Percentiles rank a stretch among this genome's conserved stretches.
Evolutionary conservation across 2,113 vertebrate genomes (phyloP).

Genomic region (Sphyrna mokarran): DNA sequence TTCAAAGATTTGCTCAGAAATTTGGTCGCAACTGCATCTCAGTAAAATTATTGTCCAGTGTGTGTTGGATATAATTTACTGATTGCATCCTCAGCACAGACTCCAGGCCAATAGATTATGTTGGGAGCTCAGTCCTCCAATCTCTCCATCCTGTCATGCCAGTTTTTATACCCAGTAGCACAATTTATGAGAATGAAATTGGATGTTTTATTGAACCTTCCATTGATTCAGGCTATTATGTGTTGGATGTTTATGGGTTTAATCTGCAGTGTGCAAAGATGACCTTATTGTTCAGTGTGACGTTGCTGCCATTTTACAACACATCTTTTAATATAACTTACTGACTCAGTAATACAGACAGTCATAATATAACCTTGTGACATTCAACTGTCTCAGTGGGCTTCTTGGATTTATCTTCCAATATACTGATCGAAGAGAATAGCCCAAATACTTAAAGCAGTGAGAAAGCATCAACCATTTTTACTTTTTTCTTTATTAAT

Average conservation of each 20-base stretch:
- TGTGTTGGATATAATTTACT: not conserved
- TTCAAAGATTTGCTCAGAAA: not conserved
- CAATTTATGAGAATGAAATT: conserved; percentile 12
- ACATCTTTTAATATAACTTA: conserved; percentile 1
- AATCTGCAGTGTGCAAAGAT: conserved; percentile 2
- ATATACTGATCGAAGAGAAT: not conserved
- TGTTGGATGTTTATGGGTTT: conserved; percentile 1
- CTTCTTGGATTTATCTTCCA: not conserved
- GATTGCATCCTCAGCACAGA: not conserved
- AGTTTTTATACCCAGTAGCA: not conserved
- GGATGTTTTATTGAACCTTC: not conserved
- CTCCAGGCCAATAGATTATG: not conserved
- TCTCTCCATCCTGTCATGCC: not conserved
- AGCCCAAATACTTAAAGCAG: not conserved
- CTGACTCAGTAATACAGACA: not conserved
- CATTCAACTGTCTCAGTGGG: not conserved
- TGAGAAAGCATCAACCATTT: not conserved
- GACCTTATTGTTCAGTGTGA: conserved; percentile 1
- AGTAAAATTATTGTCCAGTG: not conserved
- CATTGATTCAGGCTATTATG: not conserved
- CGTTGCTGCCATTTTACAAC: conserved; percentile 3
- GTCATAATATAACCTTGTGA: not conserved
- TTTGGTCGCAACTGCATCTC: not conserved
- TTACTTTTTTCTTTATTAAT: not conserved
- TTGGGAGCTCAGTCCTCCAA: not conserved